Evolutionary conservation across 1,140 invertebrate genomes (phyloP), one percentile per base, ranked within the genome.

Genomic region (Odontomachus brunneus): DNA sequence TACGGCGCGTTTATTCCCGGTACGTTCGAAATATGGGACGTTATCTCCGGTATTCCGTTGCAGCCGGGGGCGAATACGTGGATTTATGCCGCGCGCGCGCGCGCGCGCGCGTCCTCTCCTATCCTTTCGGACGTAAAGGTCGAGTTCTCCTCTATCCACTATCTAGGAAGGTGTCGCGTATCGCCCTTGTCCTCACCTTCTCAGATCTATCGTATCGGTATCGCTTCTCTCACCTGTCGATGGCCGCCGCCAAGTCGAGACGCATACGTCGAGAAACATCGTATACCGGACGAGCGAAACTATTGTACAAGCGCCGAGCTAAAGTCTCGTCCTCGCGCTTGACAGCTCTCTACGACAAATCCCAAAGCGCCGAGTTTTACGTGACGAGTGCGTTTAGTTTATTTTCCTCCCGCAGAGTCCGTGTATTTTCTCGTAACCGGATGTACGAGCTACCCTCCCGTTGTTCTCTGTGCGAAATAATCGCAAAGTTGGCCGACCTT

Each of bases 1-100:
- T 51, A 26, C 62, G 74, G 48, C 17, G 65, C 75, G 75, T 71
- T 80, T 80, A 80, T 71, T 80, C 26, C 63, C 22, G 15, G 51
- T 51, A 69, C 33, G 51, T 80, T 80, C 75, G 75, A 69, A 80
- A 80, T 80, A 80, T 69, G 75, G 51, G 22, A 80, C 65, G 75
- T 80, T 80, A 80, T 80, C 75, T 80, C 75, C 65, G 75, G 29
- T 55, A 69, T 78, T 78, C n/a, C 12, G 53, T 19, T 55, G 62
- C 29, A 29, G 60, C 29, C 44, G 29, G 15, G 24, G 57, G 63
- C 11, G 2, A 55, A 78, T 57, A 57, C 65, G 65, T 69, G 65
- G 65, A 80, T 80, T 80, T 80, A 80, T 71, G 65, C 65, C 44
- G 26, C 63, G 53, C 75, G 65, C n/a, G 29, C 75, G 75, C 55